These are phyloP conservation scores for Agrochola lota DNA, from an alignment of 2,888 invertebrate species.

Conservation along the genomic window DNA sequence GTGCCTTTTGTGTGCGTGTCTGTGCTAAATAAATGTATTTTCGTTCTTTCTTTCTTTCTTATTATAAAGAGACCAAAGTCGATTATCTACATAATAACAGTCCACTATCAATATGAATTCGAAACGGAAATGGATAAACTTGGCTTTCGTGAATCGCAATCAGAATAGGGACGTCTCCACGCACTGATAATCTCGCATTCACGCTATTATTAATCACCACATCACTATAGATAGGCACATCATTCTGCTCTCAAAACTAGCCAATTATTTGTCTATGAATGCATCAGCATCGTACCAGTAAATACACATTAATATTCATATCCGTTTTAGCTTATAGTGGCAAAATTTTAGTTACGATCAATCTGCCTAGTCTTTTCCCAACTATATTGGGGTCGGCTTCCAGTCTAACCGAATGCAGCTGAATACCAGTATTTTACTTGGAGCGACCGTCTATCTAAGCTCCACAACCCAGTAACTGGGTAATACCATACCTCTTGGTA, in stretches of 20 bases:
- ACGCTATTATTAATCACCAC: constrained; percentile 65
- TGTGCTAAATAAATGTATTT: too few species aligned
- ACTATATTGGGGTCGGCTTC: too few species aligned
- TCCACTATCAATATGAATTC: not conserved
- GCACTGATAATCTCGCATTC: constrained; percentile 74
- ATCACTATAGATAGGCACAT: constrained; percentile 39
- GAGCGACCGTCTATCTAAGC: too few species aligned
- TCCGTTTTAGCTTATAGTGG: constrained; percentile 16
- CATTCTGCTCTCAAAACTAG: constrained; percentile 41
- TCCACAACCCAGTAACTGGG: too few species aligned
- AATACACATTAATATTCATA: not conserved
- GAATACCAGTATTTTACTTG: too few species aligned
- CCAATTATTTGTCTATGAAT: constrained; percentile 46
- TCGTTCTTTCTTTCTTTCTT: too few species aligned
- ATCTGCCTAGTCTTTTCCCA: too few species aligned
- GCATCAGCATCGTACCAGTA: not conserved
- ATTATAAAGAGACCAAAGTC: not conserved
- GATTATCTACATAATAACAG: too few species aligned
- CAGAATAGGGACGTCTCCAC: constrained; percentile 71
- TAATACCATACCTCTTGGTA: too few species aligned
- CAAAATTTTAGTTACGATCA: not conserved
- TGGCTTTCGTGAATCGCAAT: not conserved
- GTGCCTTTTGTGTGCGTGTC: too few species aligned
- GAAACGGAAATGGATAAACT: not conserved
- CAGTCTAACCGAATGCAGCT: too few species aligned